A percentile compares a stretch with the other conserved stretches of the same genome.
Conservation (phyloP, 1,140 invertebrate species). For the Drosophila novamexicana region DNA sequence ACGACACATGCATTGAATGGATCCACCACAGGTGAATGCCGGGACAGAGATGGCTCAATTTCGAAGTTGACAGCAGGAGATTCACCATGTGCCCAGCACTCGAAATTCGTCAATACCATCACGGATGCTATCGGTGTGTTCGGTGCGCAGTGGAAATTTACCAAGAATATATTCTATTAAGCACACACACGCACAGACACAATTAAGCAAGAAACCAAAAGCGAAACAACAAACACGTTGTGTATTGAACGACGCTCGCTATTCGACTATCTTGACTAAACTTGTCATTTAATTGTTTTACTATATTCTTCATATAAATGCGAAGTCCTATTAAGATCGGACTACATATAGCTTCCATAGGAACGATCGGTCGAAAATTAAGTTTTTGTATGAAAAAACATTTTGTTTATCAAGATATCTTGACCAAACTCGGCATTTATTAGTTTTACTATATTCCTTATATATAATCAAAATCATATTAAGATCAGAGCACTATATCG, state of each 20-base stretch:
- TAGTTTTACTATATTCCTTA: no score
- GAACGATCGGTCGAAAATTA: no score
- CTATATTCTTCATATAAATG: no score
- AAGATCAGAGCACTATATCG: no score
- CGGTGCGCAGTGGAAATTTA: conserved; percentile 71
- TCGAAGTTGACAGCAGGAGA: conserved; percentile 61
- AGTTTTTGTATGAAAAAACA: no score
- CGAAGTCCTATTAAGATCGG: no score
- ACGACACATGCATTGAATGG: conserved; percentile 77
- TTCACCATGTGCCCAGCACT: conserved; percentile 83
- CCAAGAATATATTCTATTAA: conserved; percentile 51
- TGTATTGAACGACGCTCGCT: conserved; percentile 39
- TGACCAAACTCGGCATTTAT: no score
- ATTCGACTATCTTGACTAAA: no score
- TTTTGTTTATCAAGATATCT: no score
- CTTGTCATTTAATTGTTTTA: no score
- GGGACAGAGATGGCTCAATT: conserved; percentile 26
- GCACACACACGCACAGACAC: conserved; percentile 39
- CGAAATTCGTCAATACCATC: conserved; percentile 83
- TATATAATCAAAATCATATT: no score
- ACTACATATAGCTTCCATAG: no score
- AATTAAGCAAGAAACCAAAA: conserved; percentile 24
- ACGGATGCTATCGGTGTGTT: conserved; percentile 37
- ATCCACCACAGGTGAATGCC: conserved; percentile 51
- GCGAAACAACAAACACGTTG: conserved; percentile 34